Conservation (phyloP, 1,140 invertebrate genomes). For the Aphelenchoides avenae region DNA sequence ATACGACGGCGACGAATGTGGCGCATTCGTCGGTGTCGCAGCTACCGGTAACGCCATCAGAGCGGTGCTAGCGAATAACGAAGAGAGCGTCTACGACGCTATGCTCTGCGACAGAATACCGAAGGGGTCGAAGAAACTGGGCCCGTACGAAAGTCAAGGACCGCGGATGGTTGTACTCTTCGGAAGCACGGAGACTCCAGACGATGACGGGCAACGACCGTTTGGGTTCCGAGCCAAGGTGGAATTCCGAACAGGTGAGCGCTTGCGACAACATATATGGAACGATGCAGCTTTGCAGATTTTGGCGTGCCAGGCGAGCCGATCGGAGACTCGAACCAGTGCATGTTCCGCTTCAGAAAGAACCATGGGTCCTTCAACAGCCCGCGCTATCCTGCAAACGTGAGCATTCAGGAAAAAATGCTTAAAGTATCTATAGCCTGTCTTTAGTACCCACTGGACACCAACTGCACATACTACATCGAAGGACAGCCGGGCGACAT, state of each 20-base stretch:
- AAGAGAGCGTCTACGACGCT: constrained; percentile 51
- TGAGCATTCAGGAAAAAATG: too few species aligned
- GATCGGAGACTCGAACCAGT: constrained; percentile 53
- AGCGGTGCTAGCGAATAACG: constrained; percentile 49
- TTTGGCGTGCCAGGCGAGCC: constrained; percentile 55
- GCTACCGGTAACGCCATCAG: constrained; percentile 41
- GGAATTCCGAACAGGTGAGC: constrained; percentile 53
- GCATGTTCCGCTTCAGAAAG: constrained; percentile 46
- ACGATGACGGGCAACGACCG: constrained; percentile 20
- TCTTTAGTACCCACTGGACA: constrained; percentile 50
- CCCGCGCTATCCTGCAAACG: constrained; percentile 56
- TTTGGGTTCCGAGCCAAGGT: constrained; percentile 48
- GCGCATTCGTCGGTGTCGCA: constrained; percentile 50
- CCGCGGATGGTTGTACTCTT: constrained; percentile 57
- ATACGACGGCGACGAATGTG: constrained; percentile 11
- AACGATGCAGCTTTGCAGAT: constrained; percentile 26
- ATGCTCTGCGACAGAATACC: constrained; percentile 47
- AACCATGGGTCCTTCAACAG: constrained; percentile 51
- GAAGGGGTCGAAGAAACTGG: constrained; percentile 17
- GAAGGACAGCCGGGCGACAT: constrained; percentile 41
- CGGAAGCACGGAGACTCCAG: constrained; percentile 26
- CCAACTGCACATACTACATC: constrained; percentile 54
- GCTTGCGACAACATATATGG: not conserved
- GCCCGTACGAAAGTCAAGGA: constrained; percentile 37
- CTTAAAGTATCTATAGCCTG: not conserved